These are phyloP conservation scores for Harpagifer antarcticus DNA, from an alignment of 2,797 vertebrate genomes.

Conservation along the genomic window DNA sequence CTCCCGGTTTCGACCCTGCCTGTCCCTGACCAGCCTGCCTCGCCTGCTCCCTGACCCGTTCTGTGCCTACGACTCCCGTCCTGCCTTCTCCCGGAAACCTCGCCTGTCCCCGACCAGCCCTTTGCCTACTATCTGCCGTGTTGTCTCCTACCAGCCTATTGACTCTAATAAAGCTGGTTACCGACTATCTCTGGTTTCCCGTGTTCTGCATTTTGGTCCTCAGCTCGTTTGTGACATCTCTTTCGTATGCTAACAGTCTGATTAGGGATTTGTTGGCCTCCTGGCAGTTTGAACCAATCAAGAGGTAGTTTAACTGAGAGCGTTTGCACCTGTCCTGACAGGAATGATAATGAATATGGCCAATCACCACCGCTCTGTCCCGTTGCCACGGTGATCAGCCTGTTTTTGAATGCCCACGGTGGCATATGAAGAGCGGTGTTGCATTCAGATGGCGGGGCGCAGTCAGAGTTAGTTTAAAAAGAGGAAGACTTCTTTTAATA, in stretches of 20 bases:
- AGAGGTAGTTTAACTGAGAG: slow-evolving; percentile 68
- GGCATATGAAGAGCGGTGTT: slow-evolving; percentile 10
- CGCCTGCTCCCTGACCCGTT: too few species aligned
- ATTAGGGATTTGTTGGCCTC: slow-evolving; percentile 77
- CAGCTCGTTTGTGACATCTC: too few species aligned
- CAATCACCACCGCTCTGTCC: slow-evolving; percentile 55
- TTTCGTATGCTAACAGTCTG: slow-evolving; percentile 68
- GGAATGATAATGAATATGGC: slow-evolving; percentile 74
- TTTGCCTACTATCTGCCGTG: too few species aligned
- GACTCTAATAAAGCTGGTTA: too few species aligned
- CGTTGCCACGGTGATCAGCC: slow-evolving; percentile 58
- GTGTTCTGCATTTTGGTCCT: too few species aligned
- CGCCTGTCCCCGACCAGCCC: too few species aligned
- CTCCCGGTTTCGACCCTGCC: too few species aligned
- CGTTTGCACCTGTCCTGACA: slow-evolving; percentile 78
- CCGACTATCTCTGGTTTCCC: too few species aligned
- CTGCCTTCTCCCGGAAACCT: too few species aligned
- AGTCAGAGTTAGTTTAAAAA: slow-evolving; percentile 11
- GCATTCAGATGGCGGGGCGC: slow-evolving; percentile 48
- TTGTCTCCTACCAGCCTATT: too few species aligned
- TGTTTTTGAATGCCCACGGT: slow-evolving; percentile 57
- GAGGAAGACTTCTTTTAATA: background rate
- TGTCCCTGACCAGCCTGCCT: too few species aligned
- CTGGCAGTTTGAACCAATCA: slow-evolving; percentile 77
- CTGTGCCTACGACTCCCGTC: too few species aligned